These are phyloP conservation scores for Megaleporinus macrocephalus DNA, from an alignment of 2,113 vertebrate genomes.

Conservation along the genomic window DNA sequence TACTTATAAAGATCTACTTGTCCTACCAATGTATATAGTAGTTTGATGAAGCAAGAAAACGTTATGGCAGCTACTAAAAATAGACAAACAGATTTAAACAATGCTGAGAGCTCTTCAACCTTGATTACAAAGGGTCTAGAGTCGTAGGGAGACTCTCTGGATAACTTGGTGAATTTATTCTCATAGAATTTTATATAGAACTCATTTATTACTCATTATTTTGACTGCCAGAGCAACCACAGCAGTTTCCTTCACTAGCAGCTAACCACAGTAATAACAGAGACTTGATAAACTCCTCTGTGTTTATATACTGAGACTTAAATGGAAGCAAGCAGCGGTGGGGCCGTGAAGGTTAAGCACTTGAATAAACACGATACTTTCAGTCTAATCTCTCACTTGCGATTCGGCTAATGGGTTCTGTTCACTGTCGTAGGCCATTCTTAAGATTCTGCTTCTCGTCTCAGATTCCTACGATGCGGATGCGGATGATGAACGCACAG, in stretches of 20 bases:
- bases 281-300: too few species aligned
- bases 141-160: slow-evolving; percentile 18
- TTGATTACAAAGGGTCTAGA: slow-evolving; percentile 10
- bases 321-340: not conserved
- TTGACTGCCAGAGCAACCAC: not conserved
- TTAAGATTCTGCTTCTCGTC: slow-evolving; percentile 7
- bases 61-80: too few species aligned
- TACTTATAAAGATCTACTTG: too few species aligned
- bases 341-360: not conserved
- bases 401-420: not conserved
- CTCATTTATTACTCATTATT: slow-evolving; percentile 25
- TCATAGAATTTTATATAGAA: too few species aligned
- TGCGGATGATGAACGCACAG: not conserved
- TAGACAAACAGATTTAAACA: too few species aligned
- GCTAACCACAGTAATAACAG: not conserved
- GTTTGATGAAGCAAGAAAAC: too few species aligned
- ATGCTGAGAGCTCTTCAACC: too few species aligned
- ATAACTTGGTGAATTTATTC: slow-evolving; percentile 3
- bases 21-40: too few species aligned
- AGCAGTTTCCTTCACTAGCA: not conserved
- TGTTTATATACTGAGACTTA: too few species aligned
- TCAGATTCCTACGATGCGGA: slow-evolving; percentile 2
- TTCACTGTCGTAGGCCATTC: too few species aligned
- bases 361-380: not conserved
- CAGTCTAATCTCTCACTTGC: too few species aligned